Evolutionary conservation across 23 tunicate genomes (phyloP).

Genomic region (Halocynthia aurantium): DNA sequence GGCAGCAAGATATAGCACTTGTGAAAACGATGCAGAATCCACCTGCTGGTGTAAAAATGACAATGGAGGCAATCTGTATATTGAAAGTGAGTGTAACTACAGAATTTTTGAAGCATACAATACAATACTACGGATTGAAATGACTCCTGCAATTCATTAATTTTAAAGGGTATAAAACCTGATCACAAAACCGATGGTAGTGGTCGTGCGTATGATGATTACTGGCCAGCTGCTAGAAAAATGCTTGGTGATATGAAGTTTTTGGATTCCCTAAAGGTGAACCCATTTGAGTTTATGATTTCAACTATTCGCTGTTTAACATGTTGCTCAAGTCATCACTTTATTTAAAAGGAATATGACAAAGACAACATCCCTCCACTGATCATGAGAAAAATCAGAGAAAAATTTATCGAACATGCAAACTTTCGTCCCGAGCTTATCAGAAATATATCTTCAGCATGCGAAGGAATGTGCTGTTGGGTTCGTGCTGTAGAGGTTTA

Average conservation of each 20-base stretch:
- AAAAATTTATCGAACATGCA: conserved; percentile 59
- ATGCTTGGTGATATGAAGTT: conserved; percentile 85
- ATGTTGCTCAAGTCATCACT: not conserved
- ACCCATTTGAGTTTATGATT: not conserved
- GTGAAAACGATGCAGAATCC: conserved; percentile 84
- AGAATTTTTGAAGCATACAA: not conserved
- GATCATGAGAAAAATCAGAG: conserved; percentile 76
- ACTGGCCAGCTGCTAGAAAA: conserved; percentile 88
- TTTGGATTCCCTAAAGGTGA: conserved; percentile 62
- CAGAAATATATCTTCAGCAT: conserved; percentile 83
- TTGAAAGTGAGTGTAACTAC: conserved; percentile 34
- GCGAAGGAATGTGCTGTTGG: conserved; percentile 92
- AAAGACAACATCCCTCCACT: conserved; percentile 75
- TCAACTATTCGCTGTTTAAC: not conserved
- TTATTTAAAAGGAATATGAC: conserved; percentile 54
- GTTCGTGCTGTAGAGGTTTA: conserved; percentile 85
- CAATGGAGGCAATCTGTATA: conserved; percentile 89
- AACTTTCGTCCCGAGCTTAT: conserved; percentile 82
- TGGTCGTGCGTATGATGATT: conserved; percentile 76
- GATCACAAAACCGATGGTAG: conserved; percentile 80
- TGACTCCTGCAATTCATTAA: not conserved
- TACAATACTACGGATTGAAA: not conserved
- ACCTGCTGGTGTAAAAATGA: conserved; percentile 77
- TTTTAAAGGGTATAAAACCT: conserved; percentile 68
- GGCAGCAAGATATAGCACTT: conserved; percentile 79